Evolutionary conservation across 2,113 vertebrate genomes (phyloP).

Genomic region (Anhinga rufa): DNA sequence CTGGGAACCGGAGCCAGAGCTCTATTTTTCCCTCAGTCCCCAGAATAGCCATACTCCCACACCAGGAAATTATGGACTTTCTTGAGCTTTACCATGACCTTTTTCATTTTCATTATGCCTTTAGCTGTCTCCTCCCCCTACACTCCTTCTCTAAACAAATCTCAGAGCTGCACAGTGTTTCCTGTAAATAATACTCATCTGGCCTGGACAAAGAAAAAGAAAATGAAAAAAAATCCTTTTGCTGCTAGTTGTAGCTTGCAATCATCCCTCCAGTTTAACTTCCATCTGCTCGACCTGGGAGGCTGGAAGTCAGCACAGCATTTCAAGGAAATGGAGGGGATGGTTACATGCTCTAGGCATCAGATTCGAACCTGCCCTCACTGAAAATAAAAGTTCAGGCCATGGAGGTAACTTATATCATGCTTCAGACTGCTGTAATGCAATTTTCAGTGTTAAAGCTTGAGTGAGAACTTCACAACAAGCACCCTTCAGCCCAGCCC

Average conservation of each 20-base stretch:
- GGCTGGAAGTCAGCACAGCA: rapidly evolving
- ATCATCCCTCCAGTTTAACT: background rate
- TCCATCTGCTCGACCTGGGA: background rate
- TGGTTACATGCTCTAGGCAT: background rate
- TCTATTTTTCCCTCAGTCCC: background rate
- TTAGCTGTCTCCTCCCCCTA: conserved; percentile 35
- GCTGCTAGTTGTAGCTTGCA: conserved; percentile 32
- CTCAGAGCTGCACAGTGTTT: conserved; percentile 9
- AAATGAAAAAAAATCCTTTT: background rate
- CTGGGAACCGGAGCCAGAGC: background rate
- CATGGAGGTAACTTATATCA: background rate
- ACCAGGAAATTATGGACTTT: conserved; percentile 38
- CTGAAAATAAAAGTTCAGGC: background rate
- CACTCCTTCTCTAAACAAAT: conserved; percentile 40
- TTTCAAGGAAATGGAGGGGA: background rate
- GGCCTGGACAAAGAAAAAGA: background rate
- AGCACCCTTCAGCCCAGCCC: background rate
- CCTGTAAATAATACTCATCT: conserved; percentile 51
- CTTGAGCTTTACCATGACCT: background rate
- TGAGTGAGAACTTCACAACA: background rate
- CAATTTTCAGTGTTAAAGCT: background rate
- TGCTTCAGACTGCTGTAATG: background rate
- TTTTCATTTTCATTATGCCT: conserved; percentile 41
- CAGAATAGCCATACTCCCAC: conserved; percentile 33
- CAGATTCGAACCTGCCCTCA: background rate